Evolutionary conservation across 2,888 invertebrate species (phyloP).

Genomic region (Leucozona laternaria): DNA sequence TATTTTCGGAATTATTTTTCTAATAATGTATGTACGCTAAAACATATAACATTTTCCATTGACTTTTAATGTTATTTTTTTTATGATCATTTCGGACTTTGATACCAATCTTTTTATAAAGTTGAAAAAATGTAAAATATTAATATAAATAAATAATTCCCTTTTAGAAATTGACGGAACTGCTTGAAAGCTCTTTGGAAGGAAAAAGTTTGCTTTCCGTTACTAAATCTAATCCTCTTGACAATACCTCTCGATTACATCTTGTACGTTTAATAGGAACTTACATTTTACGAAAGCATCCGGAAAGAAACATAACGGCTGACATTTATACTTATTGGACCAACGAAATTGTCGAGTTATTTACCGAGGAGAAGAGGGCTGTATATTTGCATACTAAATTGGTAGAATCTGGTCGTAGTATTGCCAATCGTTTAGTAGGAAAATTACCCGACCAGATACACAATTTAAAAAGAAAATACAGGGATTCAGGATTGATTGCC

Average conservation of each 20-base stretch:
- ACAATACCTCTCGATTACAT: not conserved
- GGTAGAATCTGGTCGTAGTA: not conserved
- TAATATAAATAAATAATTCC: not conserved
- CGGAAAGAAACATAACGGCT: not conserved
- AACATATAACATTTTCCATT: too few species aligned
- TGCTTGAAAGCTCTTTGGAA: constrained; percentile 5
- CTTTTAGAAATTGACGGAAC: not conserved
- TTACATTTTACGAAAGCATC: not conserved
- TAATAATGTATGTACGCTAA: too few species aligned
- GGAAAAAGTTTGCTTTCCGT: constrained; percentile 7
- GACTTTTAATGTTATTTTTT: too few species aligned
- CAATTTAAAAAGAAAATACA: too few species aligned
- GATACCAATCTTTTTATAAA: too few species aligned
- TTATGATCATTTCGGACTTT: too few species aligned
- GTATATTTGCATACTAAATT: not conserved
- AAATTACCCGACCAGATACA: too few species aligned
- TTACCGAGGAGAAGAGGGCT: not conserved
- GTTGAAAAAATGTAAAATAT: too few species aligned
- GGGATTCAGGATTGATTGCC: too few species aligned
- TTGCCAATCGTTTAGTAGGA: too few species aligned
- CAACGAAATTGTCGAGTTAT: not conserved
- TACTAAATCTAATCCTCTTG: not conserved
- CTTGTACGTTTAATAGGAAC: constrained; percentile 3
- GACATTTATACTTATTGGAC: not conserved
- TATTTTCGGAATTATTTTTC: too few species aligned